Evolutionary conservation across 1,140 invertebrate genomes (phyloP).

Genomic region (Sminthurides bifidus): DNA sequence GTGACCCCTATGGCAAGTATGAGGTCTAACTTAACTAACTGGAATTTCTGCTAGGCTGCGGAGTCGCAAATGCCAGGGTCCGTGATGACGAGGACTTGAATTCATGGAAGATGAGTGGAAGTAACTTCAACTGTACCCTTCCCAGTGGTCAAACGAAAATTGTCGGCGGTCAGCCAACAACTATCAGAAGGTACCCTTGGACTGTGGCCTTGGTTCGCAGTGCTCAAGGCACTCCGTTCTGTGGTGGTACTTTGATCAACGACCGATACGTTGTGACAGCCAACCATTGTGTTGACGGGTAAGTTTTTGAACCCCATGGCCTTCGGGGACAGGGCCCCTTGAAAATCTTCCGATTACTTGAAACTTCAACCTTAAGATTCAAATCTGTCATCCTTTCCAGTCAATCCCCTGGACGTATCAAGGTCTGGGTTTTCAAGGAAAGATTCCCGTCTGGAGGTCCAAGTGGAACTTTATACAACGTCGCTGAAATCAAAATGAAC

Average conservation of each 20-base stretch:
- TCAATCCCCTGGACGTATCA: not conserved
- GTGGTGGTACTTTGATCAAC: slow-evolving; percentile 23
- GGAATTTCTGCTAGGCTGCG: too few relatives aligned
- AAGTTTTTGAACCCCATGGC: too few relatives aligned
- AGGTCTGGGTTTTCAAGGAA: slow-evolving; percentile 3
- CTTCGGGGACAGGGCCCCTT: not conserved
- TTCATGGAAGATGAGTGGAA: too few relatives aligned
- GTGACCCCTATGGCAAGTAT: too few relatives aligned
- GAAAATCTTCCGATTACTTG: not conserved
- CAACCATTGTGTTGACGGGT: slow-evolving; percentile 25
- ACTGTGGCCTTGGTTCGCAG: slow-evolving; percentile 2
- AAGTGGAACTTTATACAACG: not conserved
- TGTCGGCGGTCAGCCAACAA: slow-evolving; percentile 15
- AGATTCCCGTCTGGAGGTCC: not conserved
- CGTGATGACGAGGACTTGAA: too few relatives aligned
- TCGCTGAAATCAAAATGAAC: slow-evolving; percentile 12
- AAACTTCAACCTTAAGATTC: not conserved
- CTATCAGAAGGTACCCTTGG: slow-evolving; percentile 17
- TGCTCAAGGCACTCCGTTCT: not conserved
- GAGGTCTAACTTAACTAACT: too few relatives aligned
- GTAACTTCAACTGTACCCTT: too few relatives aligned
- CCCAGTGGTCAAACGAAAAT: too few relatives aligned
- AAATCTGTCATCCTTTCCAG: slow-evolving; percentile 2
- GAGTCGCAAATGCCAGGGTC: too few relatives aligned
- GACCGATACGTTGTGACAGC: slow-evolving; percentile 17